A percentile compares a stretch with the other conserved stretches of the same genome.
Evolutionary conservation across 1,140 invertebrate species (phyloP).

Genomic region (Hormaphis cornu): DNA sequence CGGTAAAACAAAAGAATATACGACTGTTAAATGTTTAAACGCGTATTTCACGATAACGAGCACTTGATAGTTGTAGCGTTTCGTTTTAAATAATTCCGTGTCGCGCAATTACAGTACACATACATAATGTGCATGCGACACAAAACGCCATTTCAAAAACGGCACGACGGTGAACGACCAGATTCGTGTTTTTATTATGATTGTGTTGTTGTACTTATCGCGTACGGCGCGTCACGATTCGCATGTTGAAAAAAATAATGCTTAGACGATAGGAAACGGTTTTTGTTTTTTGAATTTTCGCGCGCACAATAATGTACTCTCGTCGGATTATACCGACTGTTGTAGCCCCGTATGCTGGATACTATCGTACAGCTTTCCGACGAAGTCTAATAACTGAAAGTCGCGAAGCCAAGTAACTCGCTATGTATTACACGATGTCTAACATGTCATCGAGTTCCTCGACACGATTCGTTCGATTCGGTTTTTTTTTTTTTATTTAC

Average conservation of each 20-base stretch:
- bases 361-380: neutral
- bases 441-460: neutral
- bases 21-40: neutral
- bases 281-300: neutral
- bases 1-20: no score
- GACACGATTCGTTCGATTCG: no score
- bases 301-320: neutral
- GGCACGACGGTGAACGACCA: neutral
- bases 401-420: neutral
- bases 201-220: no score
- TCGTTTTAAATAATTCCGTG: conserved; percentile 16
- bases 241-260: no score
- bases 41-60: conserved; percentile 18
- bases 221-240: no score
- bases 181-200: no score
- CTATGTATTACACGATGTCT: neutral
- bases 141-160: conserved; percentile 10
- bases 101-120: no score
- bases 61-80: conserved; percentile 5
- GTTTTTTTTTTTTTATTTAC: no score
- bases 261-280: neutral
- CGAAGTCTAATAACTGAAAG: conserved; percentile 23
- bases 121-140: conserved; percentile 4
- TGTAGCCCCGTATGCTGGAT: neutral
- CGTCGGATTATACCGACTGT: neutral